These are phyloP conservation scores for Promerops cafer DNA, from an alignment of 2,113 vertebrate genomes.

Conservation along the genomic window DNA sequence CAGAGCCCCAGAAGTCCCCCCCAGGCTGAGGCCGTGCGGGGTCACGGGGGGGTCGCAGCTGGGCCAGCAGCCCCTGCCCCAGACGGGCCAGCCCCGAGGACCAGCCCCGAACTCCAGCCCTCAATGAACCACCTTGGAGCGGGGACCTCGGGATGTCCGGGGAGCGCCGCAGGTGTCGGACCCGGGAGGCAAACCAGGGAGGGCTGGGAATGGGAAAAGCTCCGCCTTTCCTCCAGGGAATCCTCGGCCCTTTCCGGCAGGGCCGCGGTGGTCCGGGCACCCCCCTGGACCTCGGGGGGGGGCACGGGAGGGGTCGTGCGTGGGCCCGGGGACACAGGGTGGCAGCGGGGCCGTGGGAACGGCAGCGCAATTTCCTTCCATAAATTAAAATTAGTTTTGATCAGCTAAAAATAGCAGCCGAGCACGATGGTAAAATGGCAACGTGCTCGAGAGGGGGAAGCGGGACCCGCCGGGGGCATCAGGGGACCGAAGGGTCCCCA, in stretches of 20 bases:
- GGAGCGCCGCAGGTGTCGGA: accelerated
- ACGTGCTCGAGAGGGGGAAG: background rate
- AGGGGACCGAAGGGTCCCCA: background rate
- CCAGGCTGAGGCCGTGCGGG: accelerated
- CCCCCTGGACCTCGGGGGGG: conserved; percentile 30
- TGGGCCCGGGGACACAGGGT: conserved; percentile 51
- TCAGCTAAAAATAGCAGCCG: conserved; percentile 75
- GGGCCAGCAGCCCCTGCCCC: accelerated
- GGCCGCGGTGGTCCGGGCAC: background rate
- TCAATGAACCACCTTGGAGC: accelerated
- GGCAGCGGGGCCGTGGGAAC: conserved; percentile 82
- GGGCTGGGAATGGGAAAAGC: background rate
- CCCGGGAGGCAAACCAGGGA: background rate
- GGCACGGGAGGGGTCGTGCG: conserved; percentile 69
- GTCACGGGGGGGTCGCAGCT: accelerated
- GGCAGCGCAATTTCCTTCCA: conserved; percentile 75
- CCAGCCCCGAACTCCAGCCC: background rate
- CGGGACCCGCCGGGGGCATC: background rate
- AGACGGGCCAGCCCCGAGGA: background rate
- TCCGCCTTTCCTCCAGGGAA: background rate
- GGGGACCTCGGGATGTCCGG: accelerated
- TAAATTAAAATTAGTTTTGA: conserved; percentile 71
- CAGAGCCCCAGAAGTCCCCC: background rate
- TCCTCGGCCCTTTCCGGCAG: background rate
- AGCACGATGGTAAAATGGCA: conserved; percentile 24